Conservation (phyloP, 2,888 invertebrate genomes). For the Temnothorax ravouxi region DNA sequence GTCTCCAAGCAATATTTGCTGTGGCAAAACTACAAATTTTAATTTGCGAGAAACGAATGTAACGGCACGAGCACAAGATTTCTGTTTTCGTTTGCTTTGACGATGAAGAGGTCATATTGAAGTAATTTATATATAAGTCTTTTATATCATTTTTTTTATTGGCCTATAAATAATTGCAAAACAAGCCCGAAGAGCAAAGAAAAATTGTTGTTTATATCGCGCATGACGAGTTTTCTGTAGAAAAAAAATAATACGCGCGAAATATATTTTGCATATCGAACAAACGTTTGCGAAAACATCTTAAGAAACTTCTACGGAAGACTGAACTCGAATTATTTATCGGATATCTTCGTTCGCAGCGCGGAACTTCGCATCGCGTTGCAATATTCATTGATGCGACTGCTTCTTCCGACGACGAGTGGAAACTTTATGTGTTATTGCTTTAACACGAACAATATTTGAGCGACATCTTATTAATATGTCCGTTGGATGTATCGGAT, state of each 20-base stretch:
- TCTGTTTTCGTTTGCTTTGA: not conserved
- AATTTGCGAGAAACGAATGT: constrained; percentile 31
- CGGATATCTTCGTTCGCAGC: constrained; percentile 35
- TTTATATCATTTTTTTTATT: constrained; percentile 12
- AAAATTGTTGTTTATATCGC: constrained; percentile 14
- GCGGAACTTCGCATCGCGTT: constrained; percentile 26
- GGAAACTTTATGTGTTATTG: constrained; percentile 40
- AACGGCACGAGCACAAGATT: not conserved
- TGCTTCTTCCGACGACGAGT: constrained; percentile 29
- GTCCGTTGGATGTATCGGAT: not conserved
- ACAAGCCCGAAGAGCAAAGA: not conserved
- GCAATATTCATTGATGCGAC: constrained; percentile 39
- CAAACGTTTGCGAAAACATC: constrained; percentile 26
- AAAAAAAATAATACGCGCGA: constrained; percentile 10
- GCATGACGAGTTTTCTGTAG: not conserved
- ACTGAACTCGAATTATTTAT: constrained; percentile 46
- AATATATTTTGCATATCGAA: constrained; percentile 8
- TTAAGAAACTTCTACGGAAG: constrained; percentile 18
- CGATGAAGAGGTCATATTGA: not conserved
- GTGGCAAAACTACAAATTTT: constrained; percentile 12
- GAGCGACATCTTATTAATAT: constrained; percentile 22
- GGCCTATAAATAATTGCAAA: constrained; percentile 3
- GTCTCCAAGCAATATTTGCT: constrained; percentile 30
- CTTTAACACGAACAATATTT: constrained; percentile 41
- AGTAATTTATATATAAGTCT: not conserved